Conservation (phyloP, 2,797 vertebrate genomes). For the Chiloscyllium punctatum region DNA sequence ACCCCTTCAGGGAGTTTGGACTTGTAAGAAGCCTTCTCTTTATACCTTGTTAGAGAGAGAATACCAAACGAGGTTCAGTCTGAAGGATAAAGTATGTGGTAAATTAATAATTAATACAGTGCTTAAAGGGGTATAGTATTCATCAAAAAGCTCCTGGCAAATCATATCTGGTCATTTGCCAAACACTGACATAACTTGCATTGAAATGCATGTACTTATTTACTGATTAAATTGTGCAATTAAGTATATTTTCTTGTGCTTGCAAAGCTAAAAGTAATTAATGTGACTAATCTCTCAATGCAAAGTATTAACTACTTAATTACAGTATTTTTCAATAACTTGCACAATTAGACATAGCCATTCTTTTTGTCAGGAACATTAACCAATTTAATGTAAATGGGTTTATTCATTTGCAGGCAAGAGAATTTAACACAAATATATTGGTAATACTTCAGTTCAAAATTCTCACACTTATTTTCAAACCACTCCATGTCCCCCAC, state of each 20-base stretch:
- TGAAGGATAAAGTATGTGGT: not conserved
- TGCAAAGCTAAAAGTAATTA: not conserved
- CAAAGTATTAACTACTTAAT: not conserved
- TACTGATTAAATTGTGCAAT: not conserved
- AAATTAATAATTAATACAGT: not conserved
- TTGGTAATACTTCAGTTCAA: not conserved
- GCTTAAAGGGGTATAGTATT: not conserved
- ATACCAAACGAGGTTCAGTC: not conserved
- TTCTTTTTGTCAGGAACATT: not conserved
- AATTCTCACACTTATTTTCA: not conserved
- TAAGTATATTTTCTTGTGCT: not conserved
- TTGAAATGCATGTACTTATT: not conserved
- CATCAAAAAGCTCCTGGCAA: not conserved
- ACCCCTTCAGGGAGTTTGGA: not conserved
- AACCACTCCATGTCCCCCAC: not conserved
- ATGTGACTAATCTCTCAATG: not conserved
- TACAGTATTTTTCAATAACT: not conserved
- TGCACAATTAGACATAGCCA: not conserved
- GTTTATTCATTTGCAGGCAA: not conserved
- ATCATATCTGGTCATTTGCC: not conserved
- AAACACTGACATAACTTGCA: not conserved
- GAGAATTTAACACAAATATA: not conserved
- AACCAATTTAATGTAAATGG: not conserved
- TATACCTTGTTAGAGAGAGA: constrained; percentile 9
- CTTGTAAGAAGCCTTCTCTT: not conserved